phyloP scores from a whole-genome alignment of 2,888 invertebrate species.

The Pristionchus exspectatus region DNA sequence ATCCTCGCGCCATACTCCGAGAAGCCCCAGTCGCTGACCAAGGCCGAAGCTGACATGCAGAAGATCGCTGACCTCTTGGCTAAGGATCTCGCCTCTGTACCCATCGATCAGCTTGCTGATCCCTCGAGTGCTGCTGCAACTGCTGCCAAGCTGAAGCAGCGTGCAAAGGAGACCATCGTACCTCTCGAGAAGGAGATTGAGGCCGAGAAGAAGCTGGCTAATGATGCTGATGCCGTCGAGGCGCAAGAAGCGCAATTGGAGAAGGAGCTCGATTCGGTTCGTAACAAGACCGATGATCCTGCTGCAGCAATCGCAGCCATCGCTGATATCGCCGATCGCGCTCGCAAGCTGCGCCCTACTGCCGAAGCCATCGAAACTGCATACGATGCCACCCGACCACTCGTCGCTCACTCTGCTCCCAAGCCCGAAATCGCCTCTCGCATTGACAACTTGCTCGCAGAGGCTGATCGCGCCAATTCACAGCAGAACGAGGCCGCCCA shows the following conservation, averaged over 20 bases:
- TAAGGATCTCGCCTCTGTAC: slow-evolving; percentile 43
- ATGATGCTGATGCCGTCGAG: slow-evolving; percentile 41
- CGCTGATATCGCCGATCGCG: slow-evolving; percentile 30
- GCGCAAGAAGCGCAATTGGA: slow-evolving; percentile 30
- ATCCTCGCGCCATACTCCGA: slow-evolving; percentile 64
- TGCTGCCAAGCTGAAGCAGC: slow-evolving; percentile 5
- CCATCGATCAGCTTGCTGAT: slow-evolving; percentile 21
- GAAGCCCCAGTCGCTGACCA: slow-evolving; percentile 34
- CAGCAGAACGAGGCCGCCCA: slow-evolving; percentile 60
- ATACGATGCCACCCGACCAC: neutral
- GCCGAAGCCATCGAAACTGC: slow-evolving; percentile 29
- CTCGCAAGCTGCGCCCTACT: slow-evolving; percentile 29
- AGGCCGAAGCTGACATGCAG: slow-evolving; percentile 44
- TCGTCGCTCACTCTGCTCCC: slow-evolving; percentile 34
- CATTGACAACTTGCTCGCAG: slow-evolving; percentile 27
- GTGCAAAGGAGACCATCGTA: neutral
- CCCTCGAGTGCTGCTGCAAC: slow-evolving; percentile 10
- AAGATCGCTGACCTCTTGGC: slow-evolving; percentile 17
- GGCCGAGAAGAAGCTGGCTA: slow-evolving; percentile 39
- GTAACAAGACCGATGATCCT: neutral
- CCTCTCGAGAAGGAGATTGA: slow-evolving; percentile 53
- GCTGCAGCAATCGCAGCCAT: neutral
- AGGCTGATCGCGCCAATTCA: slow-evolving; percentile 57
- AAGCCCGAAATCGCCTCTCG: slow-evolving; percentile 38
- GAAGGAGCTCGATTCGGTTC: slow-evolving; percentile 52